Conservation (phyloP, 2,113 vertebrate genomes). For the Sterrhoptilus dennistouni region DNA sequence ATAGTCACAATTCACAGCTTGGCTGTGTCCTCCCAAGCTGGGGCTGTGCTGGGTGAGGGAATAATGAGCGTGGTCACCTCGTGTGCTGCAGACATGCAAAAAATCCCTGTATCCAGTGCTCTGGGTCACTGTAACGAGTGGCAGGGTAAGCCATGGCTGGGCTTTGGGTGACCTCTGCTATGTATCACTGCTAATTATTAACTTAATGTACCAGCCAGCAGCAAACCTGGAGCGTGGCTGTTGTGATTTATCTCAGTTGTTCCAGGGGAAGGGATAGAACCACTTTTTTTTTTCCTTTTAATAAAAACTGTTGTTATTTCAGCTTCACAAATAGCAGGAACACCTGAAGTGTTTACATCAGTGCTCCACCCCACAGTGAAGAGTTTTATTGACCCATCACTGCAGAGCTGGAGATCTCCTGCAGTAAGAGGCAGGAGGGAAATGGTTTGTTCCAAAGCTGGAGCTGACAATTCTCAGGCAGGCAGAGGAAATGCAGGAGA, state of each 20-base stretch:
- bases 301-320: neutral
- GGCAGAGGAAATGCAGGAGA: neutral
- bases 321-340: neutral
- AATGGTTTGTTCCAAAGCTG: neutral
- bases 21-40: neutral
- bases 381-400: too few relatives aligned
- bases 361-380: fast-evolving
- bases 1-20: neutral
- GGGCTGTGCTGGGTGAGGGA: neutral
- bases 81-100: neutral
- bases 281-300: neutral
- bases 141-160: neutral
- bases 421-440: neutral
- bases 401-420: neutral
- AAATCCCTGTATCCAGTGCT: neutral
- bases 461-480: neutral
- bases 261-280: neutral
- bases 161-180: neutral
- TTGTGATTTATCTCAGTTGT: neutral
- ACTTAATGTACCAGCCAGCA: neutral
- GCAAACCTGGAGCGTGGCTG: neutral
- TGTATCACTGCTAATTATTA: neutral
- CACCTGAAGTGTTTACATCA: fast-evolving
- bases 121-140: neutral
- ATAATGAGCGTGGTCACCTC: neutral